Percentiles rank a stretch among this genome's conserved stretches.
Conservation (phyloP, 2,113 vertebrate genomes). For the Phylloscopus whistleri region DNA sequence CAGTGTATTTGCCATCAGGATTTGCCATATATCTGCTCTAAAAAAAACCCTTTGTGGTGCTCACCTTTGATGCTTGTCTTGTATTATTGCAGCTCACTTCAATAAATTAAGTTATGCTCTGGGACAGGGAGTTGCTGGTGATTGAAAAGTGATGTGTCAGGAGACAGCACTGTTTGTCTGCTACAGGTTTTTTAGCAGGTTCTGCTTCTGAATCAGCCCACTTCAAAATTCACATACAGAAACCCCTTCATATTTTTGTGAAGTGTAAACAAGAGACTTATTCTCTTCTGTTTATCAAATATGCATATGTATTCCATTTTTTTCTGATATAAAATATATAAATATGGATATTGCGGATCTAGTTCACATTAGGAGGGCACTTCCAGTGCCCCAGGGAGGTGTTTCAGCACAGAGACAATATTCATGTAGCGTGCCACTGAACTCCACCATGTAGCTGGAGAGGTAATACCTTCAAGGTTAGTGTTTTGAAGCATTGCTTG, state of each 20-base stretch:
- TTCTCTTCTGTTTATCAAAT: not conserved
- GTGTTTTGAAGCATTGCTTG: not conserved
- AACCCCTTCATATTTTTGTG: not conserved
- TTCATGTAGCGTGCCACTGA: not conserved
- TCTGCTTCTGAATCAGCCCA: not conserved
- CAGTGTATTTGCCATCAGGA: not conserved
- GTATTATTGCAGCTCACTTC: not conserved
- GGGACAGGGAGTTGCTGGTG: not conserved
- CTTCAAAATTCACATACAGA: not conserved
- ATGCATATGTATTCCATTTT: not conserved
- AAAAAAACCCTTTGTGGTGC: not conserved
- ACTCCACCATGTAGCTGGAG: not conserved
- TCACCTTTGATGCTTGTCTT: not conserved
- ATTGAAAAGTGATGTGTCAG: not conserved
- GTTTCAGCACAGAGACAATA: not conserved
- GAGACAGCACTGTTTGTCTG: not conserved
- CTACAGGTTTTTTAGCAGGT: not conserved
- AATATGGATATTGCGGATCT: not conserved
- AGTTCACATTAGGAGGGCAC: not conserved
- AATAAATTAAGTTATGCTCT: not conserved
- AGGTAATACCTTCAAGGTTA: not conserved
- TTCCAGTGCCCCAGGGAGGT: not conserved
- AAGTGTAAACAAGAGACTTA: not conserved
- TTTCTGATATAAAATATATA: not conserved
- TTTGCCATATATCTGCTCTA: not conserved